phyloP scores from a whole-genome alignment of 2,113 vertebrate genomes.

The Philantomba maxwellii region DNA sequence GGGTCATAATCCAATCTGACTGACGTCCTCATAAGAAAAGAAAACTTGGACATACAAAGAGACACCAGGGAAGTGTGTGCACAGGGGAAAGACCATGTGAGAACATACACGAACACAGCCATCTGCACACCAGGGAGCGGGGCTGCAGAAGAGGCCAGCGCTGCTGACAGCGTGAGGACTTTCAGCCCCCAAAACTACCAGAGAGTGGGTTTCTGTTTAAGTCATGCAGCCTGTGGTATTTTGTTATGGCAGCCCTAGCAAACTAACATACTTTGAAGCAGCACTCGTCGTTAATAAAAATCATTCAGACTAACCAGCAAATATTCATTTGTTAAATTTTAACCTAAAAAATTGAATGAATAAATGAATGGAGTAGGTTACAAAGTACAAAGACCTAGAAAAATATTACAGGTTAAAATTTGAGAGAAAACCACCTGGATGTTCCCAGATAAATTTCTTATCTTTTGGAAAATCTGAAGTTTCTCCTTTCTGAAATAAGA shows the following conservation, averaged over 20 bases:
- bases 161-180: neutral
- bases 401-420: neutral
- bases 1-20: neutral
- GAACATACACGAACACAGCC: neutral
- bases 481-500: constrained; percentile 19
- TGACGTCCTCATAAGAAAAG: neutral
- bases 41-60: neutral
- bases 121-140: neutral
- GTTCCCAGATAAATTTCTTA: neutral
- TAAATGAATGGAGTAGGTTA: neutral
- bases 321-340: neutral
- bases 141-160: neutral
- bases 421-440: neutral
- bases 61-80: neutral
- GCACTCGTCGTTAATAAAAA: neutral
- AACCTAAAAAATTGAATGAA: neutral
- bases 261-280: neutral
- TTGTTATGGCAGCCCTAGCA: neutral
- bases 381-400: neutral
- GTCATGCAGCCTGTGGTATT: neutral
- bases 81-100: neutral
- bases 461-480: neutral
- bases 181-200: neutral
- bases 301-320: neutral
- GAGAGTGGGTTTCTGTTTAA: neutral